Evolutionary conservation across 2,888 invertebrate species (phyloP), one percentile per base, ranked within the genome.

Genomic region (Branchellion lobata): DNA sequence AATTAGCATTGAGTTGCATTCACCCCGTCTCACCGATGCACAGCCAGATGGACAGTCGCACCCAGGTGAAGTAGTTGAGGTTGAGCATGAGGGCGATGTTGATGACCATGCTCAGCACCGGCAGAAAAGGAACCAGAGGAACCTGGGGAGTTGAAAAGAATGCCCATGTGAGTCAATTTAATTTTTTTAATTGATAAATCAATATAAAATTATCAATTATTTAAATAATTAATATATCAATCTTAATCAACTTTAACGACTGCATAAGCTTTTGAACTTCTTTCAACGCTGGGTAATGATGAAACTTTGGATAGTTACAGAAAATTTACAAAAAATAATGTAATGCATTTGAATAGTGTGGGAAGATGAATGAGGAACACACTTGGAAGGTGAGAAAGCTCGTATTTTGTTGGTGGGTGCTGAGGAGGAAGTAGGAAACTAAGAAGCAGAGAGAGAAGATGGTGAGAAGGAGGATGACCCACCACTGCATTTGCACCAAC

Each of bases 401-500:
- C 79, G 84, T 83, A 81, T 87, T 88, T 82, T 88, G 87, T 82
- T 88, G 86, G 78, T 88, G 87, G 3, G 87, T 84, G 31, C 86
- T 81, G 80, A 88, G 86, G 31, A 87, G 81, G 0, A 85, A 80
- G 81, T 87, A 86, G 77, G 84, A 85, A 14, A 85, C 57, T 33
- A 87, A 80, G n/a, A 86, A 84, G 57, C 84, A 82, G 11, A 82
- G 79, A 53, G 84, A 80, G 79, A 87, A 85, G 2, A 87, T 33
- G 24, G 87, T 82, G 1, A 86, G 82, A 5, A 88, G 81, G 14
- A 93, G 86, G 1, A 92, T 91, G 0, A 92, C 91, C 92, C 92
- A 93, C 90, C 92, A 91, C 8, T 90, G 89, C 14, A 90, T 90
- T 29, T 88, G 85, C 76, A 87, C 87, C 29, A 90, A 83, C 83